Evolutionary conservation across 2,113 vertebrate species (phyloP).

Genomic region (Dicerorhinus sumatrensis): DNA sequence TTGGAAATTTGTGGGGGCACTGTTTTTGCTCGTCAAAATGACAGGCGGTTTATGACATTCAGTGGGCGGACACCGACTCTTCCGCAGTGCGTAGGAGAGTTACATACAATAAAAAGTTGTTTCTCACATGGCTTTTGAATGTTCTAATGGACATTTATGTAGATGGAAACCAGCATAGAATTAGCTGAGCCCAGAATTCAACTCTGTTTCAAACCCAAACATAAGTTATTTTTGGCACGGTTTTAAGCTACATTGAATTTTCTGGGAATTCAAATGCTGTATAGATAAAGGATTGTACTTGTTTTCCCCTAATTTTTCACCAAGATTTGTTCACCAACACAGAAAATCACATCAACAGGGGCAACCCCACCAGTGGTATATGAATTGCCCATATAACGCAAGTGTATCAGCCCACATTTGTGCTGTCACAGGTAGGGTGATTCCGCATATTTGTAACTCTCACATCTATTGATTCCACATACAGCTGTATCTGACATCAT

Average conservation of each 20-base stretch:
- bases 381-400: not conserved
- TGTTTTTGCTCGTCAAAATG: not conserved
- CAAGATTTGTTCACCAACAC: not conserved
- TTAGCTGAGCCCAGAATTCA: not conserved
- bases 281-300: not conserved
- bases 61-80: not conserved
- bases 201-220: not conserved
- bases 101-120: not conserved
- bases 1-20: not conserved
- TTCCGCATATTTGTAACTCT: not conserved
- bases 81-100: not conserved
- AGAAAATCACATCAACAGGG: not conserved
- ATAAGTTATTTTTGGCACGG: not conserved
- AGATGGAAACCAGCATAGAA: conserved; percentile 19
- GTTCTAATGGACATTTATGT: not conserved
- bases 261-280: not conserved
- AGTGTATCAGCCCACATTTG: not conserved
- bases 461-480: not conserved
- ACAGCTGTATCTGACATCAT: not conserved
- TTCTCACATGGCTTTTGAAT: not conserved
- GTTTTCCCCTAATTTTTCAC: not conserved
- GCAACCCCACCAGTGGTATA: not conserved
- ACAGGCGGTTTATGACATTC: not conserved
- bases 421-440: not conserved
- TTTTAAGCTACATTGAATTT: not conserved